Evolutionary conservation across 2,113 vertebrate species (phyloP).

Genomic region (Antechinus stuartii): DNA sequence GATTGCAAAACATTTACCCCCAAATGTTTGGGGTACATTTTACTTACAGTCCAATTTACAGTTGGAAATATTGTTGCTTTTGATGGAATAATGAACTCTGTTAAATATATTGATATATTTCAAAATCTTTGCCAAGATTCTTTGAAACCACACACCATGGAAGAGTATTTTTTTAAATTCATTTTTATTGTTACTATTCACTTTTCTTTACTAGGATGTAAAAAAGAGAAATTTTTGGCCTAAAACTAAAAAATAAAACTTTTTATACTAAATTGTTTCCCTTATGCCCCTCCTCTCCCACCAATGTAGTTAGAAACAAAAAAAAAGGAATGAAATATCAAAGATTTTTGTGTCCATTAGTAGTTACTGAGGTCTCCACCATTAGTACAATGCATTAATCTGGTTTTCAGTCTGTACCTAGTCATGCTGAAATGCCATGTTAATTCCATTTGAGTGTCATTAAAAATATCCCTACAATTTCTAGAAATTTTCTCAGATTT

Average conservation of each 20-base stretch:
- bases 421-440: constrained; percentile 8
- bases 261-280: constrained; percentile 60
- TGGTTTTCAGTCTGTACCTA: constrained; percentile 36
- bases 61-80: not conserved
- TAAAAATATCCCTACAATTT: not conserved
- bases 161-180: not conserved
- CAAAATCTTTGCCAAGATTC: too few relatives aligned
- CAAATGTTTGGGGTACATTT: not conserved
- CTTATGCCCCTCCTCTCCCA: not conserved
- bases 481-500: not conserved
- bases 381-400: constrained; percentile 50
- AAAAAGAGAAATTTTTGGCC: constrained; percentile 56
- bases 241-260: constrained; percentile 69
- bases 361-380: constrained; percentile 35
- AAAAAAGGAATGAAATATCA: constrained; percentile 70
- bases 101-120: not conserved
- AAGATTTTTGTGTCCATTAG: constrained; percentile 48
- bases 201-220: constrained; percentile 45
- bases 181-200: constrained; percentile 55
- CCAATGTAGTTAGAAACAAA: constrained; percentile 62
- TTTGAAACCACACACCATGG: too few relatives aligned
- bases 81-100: not conserved
- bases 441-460: not conserved
- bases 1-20: not conserved
- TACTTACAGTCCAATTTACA: not conserved